Conservation (phyloP, 2,113 vertebrate genomes). For the Balaeniceps rex region DNA sequence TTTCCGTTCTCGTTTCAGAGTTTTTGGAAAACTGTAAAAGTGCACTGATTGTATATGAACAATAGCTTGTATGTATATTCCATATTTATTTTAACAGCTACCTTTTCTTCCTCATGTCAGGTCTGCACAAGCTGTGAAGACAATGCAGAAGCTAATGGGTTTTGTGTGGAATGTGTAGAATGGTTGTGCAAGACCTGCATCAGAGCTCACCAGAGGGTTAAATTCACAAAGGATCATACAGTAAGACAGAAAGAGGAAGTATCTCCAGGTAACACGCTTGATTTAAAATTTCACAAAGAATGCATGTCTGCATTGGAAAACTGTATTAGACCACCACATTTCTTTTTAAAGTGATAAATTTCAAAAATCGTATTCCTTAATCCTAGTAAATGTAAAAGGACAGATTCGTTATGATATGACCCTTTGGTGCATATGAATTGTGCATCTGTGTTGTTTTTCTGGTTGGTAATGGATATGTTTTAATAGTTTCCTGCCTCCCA, state of each 20-base stretch:
- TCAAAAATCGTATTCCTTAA: background rate
- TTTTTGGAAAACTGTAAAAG: background rate
- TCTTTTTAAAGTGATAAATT: background rate
- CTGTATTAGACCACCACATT: background rate
- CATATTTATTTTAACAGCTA: background rate
- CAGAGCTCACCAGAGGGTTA: conserved; percentile 95
- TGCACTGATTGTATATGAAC: background rate
- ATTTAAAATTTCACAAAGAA: background rate
- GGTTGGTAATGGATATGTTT: background rate
- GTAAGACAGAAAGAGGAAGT: conserved; percentile 97
- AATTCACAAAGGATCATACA: conserved; percentile 97
- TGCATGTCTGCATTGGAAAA: background rate
- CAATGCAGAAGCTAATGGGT: conserved; percentile 94
- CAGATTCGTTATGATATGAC: background rate
- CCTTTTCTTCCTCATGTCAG: conserved; percentile 58
- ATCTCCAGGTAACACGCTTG: conserved; percentile 83
- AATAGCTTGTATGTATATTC: background rate
- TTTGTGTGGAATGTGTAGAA: conserved; percentile 97
- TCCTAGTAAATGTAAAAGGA: background rate
- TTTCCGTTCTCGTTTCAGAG: background rate
- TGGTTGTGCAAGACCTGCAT: conserved; percentile 97
- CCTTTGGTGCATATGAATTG: background rate
- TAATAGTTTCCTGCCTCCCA: background rate
- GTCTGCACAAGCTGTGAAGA: conserved; percentile 98
- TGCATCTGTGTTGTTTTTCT: background rate